Conservation (phyloP, 1,140 invertebrate species). For the Drosophila gunungcola region DNA sequence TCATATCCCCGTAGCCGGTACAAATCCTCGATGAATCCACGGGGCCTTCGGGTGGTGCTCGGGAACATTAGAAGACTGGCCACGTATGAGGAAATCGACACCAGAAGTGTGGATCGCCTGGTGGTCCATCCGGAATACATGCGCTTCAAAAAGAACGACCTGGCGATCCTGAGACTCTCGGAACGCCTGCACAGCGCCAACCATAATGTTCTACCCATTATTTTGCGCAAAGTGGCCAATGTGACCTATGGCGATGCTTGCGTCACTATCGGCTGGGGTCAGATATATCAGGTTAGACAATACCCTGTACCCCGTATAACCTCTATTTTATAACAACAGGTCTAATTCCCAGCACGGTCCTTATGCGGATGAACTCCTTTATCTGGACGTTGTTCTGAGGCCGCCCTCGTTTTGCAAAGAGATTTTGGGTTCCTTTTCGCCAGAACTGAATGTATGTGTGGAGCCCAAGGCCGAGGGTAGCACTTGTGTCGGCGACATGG, state of each 20-base stretch:
- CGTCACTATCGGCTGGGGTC: conserved; percentile 61
- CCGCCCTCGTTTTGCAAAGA: not conserved
- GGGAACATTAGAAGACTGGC: conserved; percentile 10
- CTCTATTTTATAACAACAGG: not conserved
- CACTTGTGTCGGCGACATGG: conserved; percentile 61
- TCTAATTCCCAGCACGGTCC: conserved; percentile 46
- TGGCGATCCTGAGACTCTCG: conserved; percentile 39
- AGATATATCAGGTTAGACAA: conserved; percentile 46
- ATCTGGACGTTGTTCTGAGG: conserved; percentile 25
- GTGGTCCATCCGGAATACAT: conserved; percentile 48
- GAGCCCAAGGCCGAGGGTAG: not conserved
- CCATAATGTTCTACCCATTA: conserved; percentile 24
- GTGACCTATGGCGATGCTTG: not conserved
- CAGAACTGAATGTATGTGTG: conserved; percentile 24
- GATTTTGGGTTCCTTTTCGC: not conserved
- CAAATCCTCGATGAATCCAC: conserved; percentile 50
- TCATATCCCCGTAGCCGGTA: conserved; percentile 22
- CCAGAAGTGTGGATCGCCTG: conserved; percentile 22
- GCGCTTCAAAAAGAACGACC: conserved; percentile 41
- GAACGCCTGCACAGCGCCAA: conserved; percentile 26
- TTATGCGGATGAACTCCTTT: conserved; percentile 51
- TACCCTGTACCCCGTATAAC: not conserved
- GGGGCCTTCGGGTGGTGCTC: conserved; percentile 43
- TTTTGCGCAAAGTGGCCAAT: not conserved
- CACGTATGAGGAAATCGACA: not conserved